phyloP scores from a whole-genome alignment of 2,888 invertebrate genomes.

The Tetanocera ferruginea region DNA sequence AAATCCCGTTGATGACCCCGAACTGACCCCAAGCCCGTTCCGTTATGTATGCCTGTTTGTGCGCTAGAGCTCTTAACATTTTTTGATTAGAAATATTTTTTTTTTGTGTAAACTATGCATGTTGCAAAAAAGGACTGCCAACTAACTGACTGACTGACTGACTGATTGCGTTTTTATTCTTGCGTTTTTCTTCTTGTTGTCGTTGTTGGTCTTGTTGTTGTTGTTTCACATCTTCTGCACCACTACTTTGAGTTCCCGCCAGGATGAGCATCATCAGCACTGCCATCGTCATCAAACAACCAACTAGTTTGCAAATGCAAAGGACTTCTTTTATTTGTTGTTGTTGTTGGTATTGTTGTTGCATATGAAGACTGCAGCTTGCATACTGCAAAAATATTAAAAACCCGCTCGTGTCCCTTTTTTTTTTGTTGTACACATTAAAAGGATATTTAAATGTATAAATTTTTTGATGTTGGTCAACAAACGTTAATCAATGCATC shows the following conservation, averaged over 20 bases:
- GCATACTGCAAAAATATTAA: conserved; percentile 24
- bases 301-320: not conserved
- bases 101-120: conserved; percentile 21
- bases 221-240: not conserved
- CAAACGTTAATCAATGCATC: not conserved
- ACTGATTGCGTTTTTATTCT: conserved; percentile 49
- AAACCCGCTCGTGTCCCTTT: conserved; percentile 24
- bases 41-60: conserved; percentile 37
- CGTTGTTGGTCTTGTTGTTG: conserved; percentile 22
- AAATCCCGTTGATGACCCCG: conserved; percentile 65
- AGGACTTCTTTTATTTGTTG: not conserved
- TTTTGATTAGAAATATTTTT: conserved; percentile 38
- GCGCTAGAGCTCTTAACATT: conserved; percentile 7
- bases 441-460: conserved; percentile 30
- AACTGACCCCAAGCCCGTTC: conserved; percentile 62
- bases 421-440: not conserved
- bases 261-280: not conserved
- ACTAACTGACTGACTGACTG: conserved; percentile 42
- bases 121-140: conserved; percentile 18
- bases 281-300: not conserved
- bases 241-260: conserved; percentile 22
- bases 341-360: not conserved
- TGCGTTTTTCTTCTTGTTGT: conserved; percentile 15
- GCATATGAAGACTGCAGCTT: conserved; percentile 15
- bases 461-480: conserved; percentile 7